phyloP scores from a whole-genome alignment of 1,140 invertebrate genomes.

The Amphibalanus amphitrite region DNA sequence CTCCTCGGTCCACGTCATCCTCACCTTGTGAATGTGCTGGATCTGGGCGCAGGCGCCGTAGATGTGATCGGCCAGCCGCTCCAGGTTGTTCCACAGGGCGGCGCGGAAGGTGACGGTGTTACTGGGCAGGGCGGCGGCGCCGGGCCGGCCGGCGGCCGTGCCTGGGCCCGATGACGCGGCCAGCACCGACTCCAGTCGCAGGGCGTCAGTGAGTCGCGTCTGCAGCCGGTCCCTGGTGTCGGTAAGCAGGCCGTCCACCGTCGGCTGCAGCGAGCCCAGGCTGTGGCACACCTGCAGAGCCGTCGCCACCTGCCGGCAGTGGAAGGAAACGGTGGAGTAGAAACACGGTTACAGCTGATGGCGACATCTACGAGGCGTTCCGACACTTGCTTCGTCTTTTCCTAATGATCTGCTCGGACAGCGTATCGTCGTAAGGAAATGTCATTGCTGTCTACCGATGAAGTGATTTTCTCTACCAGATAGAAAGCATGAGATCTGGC shows the following conservation, averaged over 20 bases:
- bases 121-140: constrained; percentile 43
- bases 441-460: too few relatives aligned
- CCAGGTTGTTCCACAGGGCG: constrained; percentile 57
- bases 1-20: not conserved
- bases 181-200: not conserved
- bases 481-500: too few relatives aligned
- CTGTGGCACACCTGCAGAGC: constrained; percentile 55
- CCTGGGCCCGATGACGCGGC: not conserved
- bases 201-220: not conserved
- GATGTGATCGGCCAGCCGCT: constrained; percentile 54
- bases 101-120: constrained; percentile 50
- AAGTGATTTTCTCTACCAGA: too few relatives aligned
- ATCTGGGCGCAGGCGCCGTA: constrained; percentile 47
- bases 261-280: constrained; percentile 38
- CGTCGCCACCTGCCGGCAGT: constrained; percentile 35
- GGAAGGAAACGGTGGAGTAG: too few relatives aligned
- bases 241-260: constrained; percentile 36
- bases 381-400: too few relatives aligned
- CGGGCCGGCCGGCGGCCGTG: constrained; percentile 34
- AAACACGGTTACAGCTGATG: too few relatives aligned
- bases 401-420: too few relatives aligned
- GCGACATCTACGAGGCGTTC: too few relatives aligned
- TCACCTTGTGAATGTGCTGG: constrained; percentile 32
- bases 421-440: too few relatives aligned
- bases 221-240: constrained; percentile 33